Evolutionary conservation across 2,113 vertebrate genomes (phyloP).

Genomic region (Rhea americana): DNA sequence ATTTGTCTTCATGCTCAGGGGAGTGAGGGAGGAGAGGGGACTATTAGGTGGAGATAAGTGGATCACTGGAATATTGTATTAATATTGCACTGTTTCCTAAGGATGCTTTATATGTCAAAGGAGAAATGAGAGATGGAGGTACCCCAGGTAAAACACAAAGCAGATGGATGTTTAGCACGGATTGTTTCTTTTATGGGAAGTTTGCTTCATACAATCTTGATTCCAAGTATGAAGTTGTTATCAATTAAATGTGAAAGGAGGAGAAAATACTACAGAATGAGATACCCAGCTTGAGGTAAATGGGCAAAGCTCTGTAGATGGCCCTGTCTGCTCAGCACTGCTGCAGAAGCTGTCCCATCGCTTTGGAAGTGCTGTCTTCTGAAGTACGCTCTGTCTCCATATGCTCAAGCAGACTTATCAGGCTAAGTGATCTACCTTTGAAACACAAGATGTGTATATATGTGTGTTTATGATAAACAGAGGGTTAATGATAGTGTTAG

Average conservation of each 20-base stretch:
- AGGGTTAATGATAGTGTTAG: background rate
- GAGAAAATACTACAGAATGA: background rate
- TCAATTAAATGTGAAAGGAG: background rate
- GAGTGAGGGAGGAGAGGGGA: background rate
- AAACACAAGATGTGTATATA: background rate
- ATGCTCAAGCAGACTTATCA: background rate
- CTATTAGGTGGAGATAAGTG: constrained; percentile 36
- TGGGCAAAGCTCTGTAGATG: background rate
- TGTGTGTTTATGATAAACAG: background rate
- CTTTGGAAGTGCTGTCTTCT: background rate
- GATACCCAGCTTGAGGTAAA: background rate
- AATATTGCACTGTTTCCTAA: background rate
- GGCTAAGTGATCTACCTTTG: background rate
- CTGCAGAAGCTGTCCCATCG: background rate
- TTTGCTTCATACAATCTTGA: background rate
- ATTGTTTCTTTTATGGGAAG: background rate
- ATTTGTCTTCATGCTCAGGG: constrained; percentile 46
- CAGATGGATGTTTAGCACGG: background rate
- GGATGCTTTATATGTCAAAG: background rate
- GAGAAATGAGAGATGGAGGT: background rate
- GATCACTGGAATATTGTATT: constrained; percentile 17
- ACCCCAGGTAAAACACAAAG: background rate
- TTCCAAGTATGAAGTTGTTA: background rate
- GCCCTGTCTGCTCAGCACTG: background rate
- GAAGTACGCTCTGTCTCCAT: background rate